These are phyloP conservation scores for Idaea biselata DNA, from an alignment of 2,888 invertebrate genomes.

Conservation along the genomic window DNA sequence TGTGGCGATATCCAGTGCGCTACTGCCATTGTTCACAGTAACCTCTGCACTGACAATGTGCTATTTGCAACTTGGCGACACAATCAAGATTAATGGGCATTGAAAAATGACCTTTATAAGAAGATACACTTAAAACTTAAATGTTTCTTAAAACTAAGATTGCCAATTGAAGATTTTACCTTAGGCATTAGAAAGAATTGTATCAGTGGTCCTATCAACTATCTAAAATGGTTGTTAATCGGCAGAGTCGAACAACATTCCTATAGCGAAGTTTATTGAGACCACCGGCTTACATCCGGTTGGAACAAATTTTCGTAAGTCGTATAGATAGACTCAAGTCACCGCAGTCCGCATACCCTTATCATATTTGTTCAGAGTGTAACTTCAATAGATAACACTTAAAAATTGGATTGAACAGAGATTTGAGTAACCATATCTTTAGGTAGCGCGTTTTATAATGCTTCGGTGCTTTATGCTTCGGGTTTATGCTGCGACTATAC, in stretches of 20 bases:
- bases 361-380: slow-evolving; percentile 53
- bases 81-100: slow-evolving; percentile 3
- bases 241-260: slow-evolving; percentile 19
- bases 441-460: slow-evolving; percentile 40
- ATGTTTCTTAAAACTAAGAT: too few relatives aligned
- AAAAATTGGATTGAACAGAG: slow-evolving; percentile 48
- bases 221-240: slow-evolving; percentile 12
- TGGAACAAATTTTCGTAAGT: slow-evolving; percentile 41
- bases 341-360: slow-evolving; percentile 48
- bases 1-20: slow-evolving; percentile 25
- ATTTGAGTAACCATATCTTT: slow-evolving; percentile 42
- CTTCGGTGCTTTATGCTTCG: background rate
- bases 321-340: slow-evolving; percentile 38
- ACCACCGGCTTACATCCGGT: slow-evolving; percentile 47
- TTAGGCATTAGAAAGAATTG: too few relatives aligned
- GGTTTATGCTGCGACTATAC: background rate
- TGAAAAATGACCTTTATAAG: background rate
- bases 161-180: too few relatives aligned
- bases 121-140: background rate
- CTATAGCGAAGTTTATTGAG: slow-evolving; percentile 34
- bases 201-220: background rate
- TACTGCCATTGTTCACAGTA: slow-evolving; percentile 23
- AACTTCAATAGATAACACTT: slow-evolving; percentile 46
- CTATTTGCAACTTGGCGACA: slow-evolving; percentile 14
- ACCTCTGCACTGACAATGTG: slow-evolving; percentile 20